phyloP scores from a whole-genome alignment of 92 coral and sea anemone genomes.

The Nematostella vectensis region DNA sequence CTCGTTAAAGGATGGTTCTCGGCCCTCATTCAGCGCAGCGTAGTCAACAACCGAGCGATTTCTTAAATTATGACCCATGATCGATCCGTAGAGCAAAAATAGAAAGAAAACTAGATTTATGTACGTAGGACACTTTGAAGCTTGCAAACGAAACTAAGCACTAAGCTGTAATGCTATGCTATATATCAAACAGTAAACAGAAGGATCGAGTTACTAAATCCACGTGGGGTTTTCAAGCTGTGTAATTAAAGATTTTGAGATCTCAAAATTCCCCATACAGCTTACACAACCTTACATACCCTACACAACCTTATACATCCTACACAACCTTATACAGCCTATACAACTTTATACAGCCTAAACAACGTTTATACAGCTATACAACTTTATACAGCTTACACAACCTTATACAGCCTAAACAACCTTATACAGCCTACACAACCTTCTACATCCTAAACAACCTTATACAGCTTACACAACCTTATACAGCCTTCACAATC shows the following conservation, averaged over 20 bases:
- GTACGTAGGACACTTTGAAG: background rate
- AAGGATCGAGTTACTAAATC: background rate
- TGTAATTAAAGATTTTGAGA: background rate
- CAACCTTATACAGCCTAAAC: background rate
- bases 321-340: background rate
- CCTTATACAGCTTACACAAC: background rate
- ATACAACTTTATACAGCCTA: background rate
- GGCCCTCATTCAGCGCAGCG: background rate
- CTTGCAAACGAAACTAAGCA: background rate
- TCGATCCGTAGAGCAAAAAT: background rate
- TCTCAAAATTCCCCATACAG: background rate
- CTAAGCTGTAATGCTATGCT: background rate
- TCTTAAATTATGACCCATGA: background rate
- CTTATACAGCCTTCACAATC: background rate
- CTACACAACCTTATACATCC: background rate
- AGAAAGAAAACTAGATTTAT: background rate
- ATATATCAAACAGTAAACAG: background rate
- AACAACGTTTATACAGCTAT: background rate
- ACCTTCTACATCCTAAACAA: background rate
- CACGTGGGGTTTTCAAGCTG: background rate
- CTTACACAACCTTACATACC: background rate
- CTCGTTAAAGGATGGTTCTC: no score
- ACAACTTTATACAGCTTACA: background rate
- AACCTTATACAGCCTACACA: background rate
- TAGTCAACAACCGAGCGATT: background rate